Evolutionary conservation across 1,140 invertebrate species (phyloP), one percentile per base, ranked within the genome.

Genomic region (Zaprionus inermis): DNA sequence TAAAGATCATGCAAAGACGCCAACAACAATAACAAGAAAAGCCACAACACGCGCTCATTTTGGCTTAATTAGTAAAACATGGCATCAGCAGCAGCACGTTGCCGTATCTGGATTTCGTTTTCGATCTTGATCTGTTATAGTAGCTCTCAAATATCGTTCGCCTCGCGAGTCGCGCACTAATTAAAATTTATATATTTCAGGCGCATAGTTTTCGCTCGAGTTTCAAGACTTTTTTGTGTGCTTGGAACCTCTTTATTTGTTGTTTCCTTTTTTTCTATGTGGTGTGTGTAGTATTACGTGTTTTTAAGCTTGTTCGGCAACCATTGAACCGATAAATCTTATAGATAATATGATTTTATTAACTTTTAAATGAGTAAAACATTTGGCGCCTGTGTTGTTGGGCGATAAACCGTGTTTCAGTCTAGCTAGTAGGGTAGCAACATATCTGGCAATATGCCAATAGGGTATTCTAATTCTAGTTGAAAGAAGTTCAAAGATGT

Each of bases 41-140:
- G 56, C 46, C 30, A 75, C 64, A 84, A 84, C 81, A 85, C 78
- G 83, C 73, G 84, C 84, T 78, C 84, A 78, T 88, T 88, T 89
- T 89, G 78, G 77, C 84, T 89, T 88, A 88, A 88, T 88, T 88
- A 88, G 84, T 89, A 80, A 88, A 84, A 88, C 84, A 89, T 72
- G 84, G 64, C 81, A 76, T 59, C 79, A 67, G 36, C 18, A 55
- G 28, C 34, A 72, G 18, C 11, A 79, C 81, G 68, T 80, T 84
- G 64, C 44, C 67, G 38, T 32, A 76, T 54, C 56, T 67, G 71
- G 69, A 73, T 73, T 76, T 73, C 72, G 58, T 73, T 79, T 78
- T 83, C 80, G 70, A 88, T 83, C 73, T 83, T 72, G 84, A 89
- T 86, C 71, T 73, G 71, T 36, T 69, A 28, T 68, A 68, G 46